phyloP scores from a whole-genome alignment of 2,113 vertebrate species.

The Tragelaphus strepsiceros region DNA sequence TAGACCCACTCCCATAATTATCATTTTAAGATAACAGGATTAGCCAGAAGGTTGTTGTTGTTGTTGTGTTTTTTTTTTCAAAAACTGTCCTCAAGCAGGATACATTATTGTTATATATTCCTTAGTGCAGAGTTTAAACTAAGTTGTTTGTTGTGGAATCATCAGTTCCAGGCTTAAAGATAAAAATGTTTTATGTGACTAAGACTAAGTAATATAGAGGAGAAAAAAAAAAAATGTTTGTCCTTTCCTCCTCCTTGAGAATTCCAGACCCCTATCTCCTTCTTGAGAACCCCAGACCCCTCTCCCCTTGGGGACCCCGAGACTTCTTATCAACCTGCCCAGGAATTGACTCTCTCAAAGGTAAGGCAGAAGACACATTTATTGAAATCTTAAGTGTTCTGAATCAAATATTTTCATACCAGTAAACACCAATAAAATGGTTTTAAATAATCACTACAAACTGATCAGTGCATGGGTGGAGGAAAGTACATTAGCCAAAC shows the following conservation, averaged over 20 bases:
- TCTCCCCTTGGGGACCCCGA: background rate
- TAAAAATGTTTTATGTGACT: background rate
- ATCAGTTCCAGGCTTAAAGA: background rate
- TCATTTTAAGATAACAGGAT: background rate
- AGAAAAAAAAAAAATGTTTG: background rate
- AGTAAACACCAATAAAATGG: background rate
- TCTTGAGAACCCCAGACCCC: background rate
- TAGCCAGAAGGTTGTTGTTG: background rate
- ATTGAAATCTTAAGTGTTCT: background rate
- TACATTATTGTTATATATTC: background rate
- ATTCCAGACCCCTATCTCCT: background rate
- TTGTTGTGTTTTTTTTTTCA: background rate
- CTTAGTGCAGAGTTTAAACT: background rate
- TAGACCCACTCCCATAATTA: background rate
- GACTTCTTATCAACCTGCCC: background rate
- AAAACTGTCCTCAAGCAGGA: background rate
- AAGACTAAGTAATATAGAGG: background rate
- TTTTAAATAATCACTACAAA: constrained; percentile 12
- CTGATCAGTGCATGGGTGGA: background rate
- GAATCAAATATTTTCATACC: background rate
- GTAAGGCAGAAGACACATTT: background rate
- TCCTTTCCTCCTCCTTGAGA: background rate
- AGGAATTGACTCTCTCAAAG: background rate
- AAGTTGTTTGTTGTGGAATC: background rate
- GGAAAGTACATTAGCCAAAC: constrained; percentile 3